phyloP scores from a whole-genome alignment of 2,113 vertebrate genomes.

The Callithrix jacchus region DNA sequence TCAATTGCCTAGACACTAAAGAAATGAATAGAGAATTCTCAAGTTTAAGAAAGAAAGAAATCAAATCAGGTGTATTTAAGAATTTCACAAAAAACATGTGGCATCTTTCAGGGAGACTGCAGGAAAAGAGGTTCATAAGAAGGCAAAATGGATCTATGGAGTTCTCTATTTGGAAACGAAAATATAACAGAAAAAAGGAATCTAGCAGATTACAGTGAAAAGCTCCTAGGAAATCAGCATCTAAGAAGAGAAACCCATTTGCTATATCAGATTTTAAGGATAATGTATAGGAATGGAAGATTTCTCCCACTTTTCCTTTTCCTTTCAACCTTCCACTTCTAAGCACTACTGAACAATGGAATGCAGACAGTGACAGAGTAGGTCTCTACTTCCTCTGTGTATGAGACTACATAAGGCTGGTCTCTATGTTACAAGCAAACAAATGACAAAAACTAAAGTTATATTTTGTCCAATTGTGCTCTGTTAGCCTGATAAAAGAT shows the following conservation, averaged over 20 bases:
- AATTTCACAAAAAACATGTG: not conserved
- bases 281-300: not conserved
- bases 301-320: not conserved
- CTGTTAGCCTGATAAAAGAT: conserved; percentile 17
- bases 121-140: not conserved
- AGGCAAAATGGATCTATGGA: not conserved
- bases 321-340: not conserved
- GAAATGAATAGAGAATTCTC: not conserved
- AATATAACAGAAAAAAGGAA: conserved; percentile 7
- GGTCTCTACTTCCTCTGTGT: not conserved
- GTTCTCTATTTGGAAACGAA: not conserved
- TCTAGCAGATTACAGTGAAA: not conserved
- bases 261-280: not conserved
- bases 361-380: not conserved
- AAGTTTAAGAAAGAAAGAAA: not conserved
- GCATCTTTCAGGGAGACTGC: not conserved
- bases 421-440: not conserved
- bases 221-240: not conserved
- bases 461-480: not conserved
- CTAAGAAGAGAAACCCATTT: not conserved
- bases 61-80: not conserved
- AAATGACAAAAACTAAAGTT: not conserved
- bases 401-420: not conserved
- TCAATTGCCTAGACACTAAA: not conserved
- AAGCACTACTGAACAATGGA: not conserved